These are phyloP conservation scores for Suricata suricatta DNA, from an alignment of 2,113 vertebrate genomes.

Conservation along the genomic window DNA sequence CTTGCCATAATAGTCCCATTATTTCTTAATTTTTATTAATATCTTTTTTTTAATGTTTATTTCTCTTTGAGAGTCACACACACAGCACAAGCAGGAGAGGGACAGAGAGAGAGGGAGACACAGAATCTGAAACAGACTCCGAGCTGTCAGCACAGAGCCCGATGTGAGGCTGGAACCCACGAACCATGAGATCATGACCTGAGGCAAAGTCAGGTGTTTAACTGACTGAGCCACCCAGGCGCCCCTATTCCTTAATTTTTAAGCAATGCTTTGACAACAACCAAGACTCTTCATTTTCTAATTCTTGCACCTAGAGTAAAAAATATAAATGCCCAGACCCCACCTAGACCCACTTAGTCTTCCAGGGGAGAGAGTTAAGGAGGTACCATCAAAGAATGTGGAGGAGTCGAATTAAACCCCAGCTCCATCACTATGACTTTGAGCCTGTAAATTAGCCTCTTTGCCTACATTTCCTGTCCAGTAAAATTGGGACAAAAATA, in stretches of 20 bases:
- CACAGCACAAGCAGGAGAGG: no score
- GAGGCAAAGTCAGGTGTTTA: no score
- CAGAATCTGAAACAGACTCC: no score
- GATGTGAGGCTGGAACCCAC: no score
- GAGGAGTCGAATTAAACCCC: neutral
- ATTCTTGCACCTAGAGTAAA: neutral
- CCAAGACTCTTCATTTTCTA: neutral
- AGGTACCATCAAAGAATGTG: neutral
- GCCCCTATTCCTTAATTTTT: neutral
- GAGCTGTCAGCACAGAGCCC: no score
- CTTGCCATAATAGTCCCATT: neutral
- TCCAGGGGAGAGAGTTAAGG: rapidly evolving
- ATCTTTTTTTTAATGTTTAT: no score
- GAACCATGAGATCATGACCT: no score
- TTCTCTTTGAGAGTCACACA: no score
- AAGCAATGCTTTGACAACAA: neutral
- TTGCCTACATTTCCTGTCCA: neutral
- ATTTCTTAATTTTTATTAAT: neutral
- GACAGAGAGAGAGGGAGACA: no score
- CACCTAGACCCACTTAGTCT: neutral
- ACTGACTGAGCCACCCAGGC: no score
- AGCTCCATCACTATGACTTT: neutral
- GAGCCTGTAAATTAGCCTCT: neutral
- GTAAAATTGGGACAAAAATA: neutral
- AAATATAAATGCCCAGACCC: neutral